A percentile compares a stretch with the other conserved stretches of the same genome.
phyloP scores from a whole-genome alignment of 35 echinoderm and acorn worm species.

The Nesometra sesokonis region DNA sequence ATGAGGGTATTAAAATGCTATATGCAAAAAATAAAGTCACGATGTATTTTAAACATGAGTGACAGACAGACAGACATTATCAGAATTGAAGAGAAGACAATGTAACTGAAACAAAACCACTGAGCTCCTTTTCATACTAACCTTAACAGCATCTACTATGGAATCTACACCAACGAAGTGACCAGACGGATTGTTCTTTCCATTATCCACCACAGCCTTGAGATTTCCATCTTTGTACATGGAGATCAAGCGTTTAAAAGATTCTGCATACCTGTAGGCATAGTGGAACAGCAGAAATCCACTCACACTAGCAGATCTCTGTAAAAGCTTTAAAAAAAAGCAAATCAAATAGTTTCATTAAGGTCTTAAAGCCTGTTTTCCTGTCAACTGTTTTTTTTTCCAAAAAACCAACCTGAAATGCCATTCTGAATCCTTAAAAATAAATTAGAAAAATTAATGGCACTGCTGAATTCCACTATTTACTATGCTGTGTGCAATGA shows the following conservation, averaged over 20 bases:
- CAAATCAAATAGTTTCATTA: background rate
- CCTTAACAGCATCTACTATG: slow-evolving; percentile 55
- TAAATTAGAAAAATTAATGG: no score
- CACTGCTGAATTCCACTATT: no score
- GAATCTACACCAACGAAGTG: slow-evolving; percentile 45
- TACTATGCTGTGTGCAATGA: no score
- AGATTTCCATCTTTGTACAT: slow-evolving; percentile 38
- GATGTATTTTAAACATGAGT: background rate
- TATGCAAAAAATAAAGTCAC: background rate
- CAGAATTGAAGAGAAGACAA: no score
- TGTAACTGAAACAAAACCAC: no score
- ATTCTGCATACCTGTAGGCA: slow-evolving; percentile 11
- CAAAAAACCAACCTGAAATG: no score
- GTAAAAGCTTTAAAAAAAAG: slow-evolving; percentile 22
- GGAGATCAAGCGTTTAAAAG: slow-evolving; percentile 36
- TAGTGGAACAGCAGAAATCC: slow-evolving; percentile 49
- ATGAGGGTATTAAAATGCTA: no score
- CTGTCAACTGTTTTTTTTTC: no score
- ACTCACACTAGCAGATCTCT: slow-evolving; percentile 41
- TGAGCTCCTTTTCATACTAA: no score
- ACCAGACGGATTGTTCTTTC: slow-evolving; percentile 45
- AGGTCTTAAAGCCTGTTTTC: background rate
- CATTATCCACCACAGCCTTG: slow-evolving; percentile 27
- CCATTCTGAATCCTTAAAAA: no score
- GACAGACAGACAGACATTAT: no score